Conservation (phyloP, 2,888 invertebrate species). For the Stenoptilia bipunctidactyla region DNA sequence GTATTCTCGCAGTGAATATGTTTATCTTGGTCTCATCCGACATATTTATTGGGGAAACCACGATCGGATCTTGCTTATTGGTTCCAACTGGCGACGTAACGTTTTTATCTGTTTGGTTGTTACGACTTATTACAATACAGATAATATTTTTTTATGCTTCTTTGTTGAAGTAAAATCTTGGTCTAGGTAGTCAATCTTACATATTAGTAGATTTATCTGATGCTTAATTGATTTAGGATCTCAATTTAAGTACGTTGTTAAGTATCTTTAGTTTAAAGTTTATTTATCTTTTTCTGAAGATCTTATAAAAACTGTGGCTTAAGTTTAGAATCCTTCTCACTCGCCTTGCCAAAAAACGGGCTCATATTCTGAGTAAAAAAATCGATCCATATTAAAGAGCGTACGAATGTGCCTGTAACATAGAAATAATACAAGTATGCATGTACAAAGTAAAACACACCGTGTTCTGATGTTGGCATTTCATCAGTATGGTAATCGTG, state of each 20-base stretch:
- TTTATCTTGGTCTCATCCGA: conserved; percentile 63
- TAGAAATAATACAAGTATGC: conserved; percentile 26
- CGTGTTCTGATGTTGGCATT: conserved; percentile 51
- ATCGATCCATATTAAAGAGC: conserved; percentile 2
- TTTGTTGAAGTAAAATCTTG: too few species aligned
- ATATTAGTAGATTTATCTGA: too few species aligned
- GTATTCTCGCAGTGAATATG: conserved; percentile 41
- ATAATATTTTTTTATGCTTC: too few species aligned
- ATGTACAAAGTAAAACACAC: background rate
- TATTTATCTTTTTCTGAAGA: too few species aligned
- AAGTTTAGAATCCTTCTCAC: background rate
- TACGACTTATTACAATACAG: conserved; percentile 11
- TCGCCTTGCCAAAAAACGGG: background rate
- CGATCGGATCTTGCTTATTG: conserved; percentile 49
- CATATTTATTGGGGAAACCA: conserved; percentile 58
- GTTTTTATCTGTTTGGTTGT: conserved; percentile 35
- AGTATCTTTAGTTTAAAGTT: too few species aligned
- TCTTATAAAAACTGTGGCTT: background rate
- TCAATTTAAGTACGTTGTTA: too few species aligned
- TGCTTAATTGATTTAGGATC: too few species aligned
- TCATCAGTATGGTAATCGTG: conserved; percentile 69
- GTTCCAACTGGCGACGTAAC: conserved; percentile 36
- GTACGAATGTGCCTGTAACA: conserved; percentile 34
- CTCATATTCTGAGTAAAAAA: background rate
- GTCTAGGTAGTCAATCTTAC: too few species aligned